A percentile compares a stretch with the other conserved stretches of the same genome.
Evolutionary conservation across 2,797 vertebrate genomes (phyloP).

Genomic region (Acanthurus leucopareius): DNA sequence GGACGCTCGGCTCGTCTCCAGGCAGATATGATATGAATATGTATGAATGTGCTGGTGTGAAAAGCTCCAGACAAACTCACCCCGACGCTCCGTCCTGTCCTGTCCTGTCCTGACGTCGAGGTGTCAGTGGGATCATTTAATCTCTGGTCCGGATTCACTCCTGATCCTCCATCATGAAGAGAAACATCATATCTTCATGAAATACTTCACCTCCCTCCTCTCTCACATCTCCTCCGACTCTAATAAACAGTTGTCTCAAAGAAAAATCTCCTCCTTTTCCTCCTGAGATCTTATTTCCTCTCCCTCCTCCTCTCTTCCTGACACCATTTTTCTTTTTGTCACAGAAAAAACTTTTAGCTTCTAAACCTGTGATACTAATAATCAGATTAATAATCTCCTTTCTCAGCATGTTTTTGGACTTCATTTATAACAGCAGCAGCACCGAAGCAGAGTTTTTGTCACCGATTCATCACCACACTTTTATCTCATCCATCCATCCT

Average conservation of each 20-base stretch:
- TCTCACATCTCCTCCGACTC: conserved; percentile 8
- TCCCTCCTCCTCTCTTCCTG: background rate
- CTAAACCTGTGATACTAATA: too few species aligned
- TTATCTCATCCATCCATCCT: background rate
- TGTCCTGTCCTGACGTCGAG: conserved; percentile 5
- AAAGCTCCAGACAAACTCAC: conserved; percentile 13
- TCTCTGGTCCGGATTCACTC: conserved; percentile 1
- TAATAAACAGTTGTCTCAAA: conserved; percentile 15
- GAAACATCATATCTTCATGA: background rate
- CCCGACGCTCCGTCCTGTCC: conserved; percentile 13
- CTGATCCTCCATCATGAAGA: conserved; percentile 9
- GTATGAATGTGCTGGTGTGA: conserved; percentile 17
- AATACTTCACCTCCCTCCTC: background rate
- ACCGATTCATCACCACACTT: too few species aligned
- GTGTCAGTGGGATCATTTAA: background rate
- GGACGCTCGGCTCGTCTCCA: conserved; percentile 30
- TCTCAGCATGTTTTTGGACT: too few species aligned
- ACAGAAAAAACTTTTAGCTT: background rate
- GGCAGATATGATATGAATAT: conserved; percentile 39
- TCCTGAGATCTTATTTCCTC: background rate
- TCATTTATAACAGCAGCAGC: background rate
- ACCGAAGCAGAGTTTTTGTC: background rate
- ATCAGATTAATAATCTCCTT: too few species aligned
- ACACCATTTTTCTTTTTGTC: background rate
- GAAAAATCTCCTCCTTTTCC: conserved; percentile 5